A percentile compares a stretch with the other conserved stretches of the same genome.
phyloP scores from a whole-genome alignment of 2,113 vertebrate species.

The Mirza zaza region DNA sequence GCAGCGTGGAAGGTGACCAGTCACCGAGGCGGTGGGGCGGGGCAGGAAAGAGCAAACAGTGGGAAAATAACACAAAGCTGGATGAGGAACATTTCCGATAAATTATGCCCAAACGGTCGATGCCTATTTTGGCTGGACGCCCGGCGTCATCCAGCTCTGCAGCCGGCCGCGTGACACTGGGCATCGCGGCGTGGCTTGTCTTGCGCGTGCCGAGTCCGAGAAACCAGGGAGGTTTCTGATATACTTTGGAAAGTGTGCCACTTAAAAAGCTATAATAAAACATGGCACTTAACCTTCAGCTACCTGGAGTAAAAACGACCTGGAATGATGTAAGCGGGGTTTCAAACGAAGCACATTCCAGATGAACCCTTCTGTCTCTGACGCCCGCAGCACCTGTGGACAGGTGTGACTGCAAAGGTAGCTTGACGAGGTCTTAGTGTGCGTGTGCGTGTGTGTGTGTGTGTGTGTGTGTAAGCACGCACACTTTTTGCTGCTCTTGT shows the following conservation, averaged over 20 bases:
- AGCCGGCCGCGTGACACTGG: no score
- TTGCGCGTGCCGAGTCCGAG: fast-evolving
- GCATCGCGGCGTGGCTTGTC: no score
- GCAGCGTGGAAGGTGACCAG: no score
- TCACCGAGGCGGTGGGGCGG: neutral
- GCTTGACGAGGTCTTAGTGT: fast-evolving
- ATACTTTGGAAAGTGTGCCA: neutral
- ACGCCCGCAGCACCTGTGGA: fast-evolving
- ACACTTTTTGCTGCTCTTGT: no score
- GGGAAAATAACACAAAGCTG: neutral
- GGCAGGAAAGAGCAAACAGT: fast-evolving
- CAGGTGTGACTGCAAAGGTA: no score
- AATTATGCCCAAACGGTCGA: fast-evolving
- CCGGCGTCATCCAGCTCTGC: neutral
- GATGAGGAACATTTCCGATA: no score
- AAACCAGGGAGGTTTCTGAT: neutral
- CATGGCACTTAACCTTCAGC: neutral
- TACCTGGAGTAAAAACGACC: neutral
- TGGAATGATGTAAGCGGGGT: neutral
- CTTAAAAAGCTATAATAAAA: neutral
- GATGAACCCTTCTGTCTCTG: neutral
- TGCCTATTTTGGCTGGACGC: no score
- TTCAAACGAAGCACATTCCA: neutral
- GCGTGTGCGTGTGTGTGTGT: no score
- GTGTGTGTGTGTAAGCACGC: neutral